phyloP scores from a whole-genome alignment of 2,888 invertebrate genomes.

The Idaea aversata region DNA sequence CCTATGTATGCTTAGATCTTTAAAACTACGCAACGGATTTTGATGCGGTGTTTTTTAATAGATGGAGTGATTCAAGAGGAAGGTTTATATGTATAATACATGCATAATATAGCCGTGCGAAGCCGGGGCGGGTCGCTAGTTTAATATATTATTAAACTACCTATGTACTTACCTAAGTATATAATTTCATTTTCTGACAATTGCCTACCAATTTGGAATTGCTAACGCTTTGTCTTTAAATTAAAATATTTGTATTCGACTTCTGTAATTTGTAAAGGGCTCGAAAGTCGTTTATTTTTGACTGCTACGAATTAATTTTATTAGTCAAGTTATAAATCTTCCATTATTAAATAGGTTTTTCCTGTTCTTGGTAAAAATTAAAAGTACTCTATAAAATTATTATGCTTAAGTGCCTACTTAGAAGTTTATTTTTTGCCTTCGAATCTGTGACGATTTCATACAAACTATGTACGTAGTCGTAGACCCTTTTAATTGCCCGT shows the following conservation, averaged over 20 bases:
- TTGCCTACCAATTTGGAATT: background rate
- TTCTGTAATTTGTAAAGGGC: background rate
- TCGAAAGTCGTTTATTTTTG: background rate
- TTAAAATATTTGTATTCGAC: conserved; percentile 1
- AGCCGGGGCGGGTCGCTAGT: too few species aligned
- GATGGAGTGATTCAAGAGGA: too few species aligned
- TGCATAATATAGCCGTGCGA: too few species aligned
- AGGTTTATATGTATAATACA: too few species aligned
- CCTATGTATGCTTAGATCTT: too few species aligned
- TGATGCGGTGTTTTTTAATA: too few species aligned
- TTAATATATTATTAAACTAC: background rate
- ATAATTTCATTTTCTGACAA: background rate
- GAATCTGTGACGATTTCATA: background rate
- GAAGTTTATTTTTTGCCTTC: background rate
- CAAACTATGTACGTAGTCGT: background rate
- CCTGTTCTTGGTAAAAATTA: background rate
- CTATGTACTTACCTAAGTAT: background rate
- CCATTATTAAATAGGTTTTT: background rate
- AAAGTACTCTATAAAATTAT: background rate
- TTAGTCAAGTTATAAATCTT: background rate
- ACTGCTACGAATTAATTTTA: conserved; percentile 1
- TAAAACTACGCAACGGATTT: too few species aligned
- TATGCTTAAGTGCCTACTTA: background rate
- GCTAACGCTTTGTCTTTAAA: background rate
- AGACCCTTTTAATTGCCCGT: too few species aligned